Evolutionary conservation across 2,113 vertebrate species (phyloP), one percentile per base, ranked within the genome.

Genomic region (Gymnobelideus leadbeateri): DNA sequence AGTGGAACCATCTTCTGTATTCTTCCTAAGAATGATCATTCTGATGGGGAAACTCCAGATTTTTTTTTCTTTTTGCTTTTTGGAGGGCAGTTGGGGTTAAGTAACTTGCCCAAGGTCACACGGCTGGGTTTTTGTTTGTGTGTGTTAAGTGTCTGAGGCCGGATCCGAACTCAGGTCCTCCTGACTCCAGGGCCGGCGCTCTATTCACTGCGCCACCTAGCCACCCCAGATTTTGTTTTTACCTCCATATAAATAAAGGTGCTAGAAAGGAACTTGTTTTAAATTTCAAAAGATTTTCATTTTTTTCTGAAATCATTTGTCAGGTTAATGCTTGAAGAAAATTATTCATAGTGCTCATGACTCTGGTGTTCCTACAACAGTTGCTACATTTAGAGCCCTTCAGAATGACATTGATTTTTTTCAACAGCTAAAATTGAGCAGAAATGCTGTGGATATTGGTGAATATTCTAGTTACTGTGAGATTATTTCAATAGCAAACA

Each of bases 11-110:
- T 94, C 94, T 46, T 91, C n/a, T 8, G 3, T 77, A 47, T n/a
- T 55, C 51, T 96, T 91, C 53, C 55, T 92, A 94, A 93, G 93
- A 97, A 89, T 11, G 31, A 53, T 54, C 61, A 92, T 89, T 96
- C 77, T 96, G 3, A 91, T 94, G 37, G 31, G 4, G 61, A 77
- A 77, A 16, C 61, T 68, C 61, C 61, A 77, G 37, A 19, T n/a
- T 77, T 77, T 77, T 4, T n/a, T n/a, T 52, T n/a, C n/a, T n/a
- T n/a, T n/a, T n/a, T n/a, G n/a, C n/a, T n/a, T n/a, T n/a, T n/a
- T n/a, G n/a, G n/a, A n/a, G n/a, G n/a, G n/a, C n/a, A n/a, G n/a
- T n/a, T n/a, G n/a, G n/a, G n/a, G n/a, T n/a, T n/a, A n/a, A n/a
- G n/a, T n/a, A n/a, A n/a, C n/a, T n/a, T n/a, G n/a, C n/a, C n/a